Base-by-base conservation (phyloP, 2,797 vertebrate species). In the Chelmon rostratus region DNA sequence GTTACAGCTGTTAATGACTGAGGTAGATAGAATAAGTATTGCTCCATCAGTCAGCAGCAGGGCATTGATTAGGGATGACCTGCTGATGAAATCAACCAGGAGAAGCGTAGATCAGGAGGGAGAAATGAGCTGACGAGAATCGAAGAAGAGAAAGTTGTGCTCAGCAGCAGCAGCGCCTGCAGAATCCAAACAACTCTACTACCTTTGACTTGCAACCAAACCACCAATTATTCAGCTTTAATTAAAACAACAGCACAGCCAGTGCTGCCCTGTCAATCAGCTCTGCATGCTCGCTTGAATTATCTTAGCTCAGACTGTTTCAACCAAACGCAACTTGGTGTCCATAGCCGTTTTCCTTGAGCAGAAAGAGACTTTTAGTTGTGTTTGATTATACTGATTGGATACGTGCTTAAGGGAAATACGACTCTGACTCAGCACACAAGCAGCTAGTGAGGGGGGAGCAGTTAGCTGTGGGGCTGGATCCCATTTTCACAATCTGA, bases 191-290 rank as follows among this genome's bases (percentile, higher is more conserved):
- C 77, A 75, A 71, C 83, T 46, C 71, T 62, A n/a, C 53, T 72
- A 46, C 68, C 23, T 81, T 77, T 89, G 70, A 91, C 94, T 94
- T 93, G 88, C 74, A 85, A 58, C 63, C 84, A 79, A 69, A 80
- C 78, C 74, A 70, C 79, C 84, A 90, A 89, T 94, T 90, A 90
- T 83, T 89, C 73, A 58, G 72, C 86, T 87, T 91, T 93, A 93
- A 95, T 95, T 94, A 92, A 89, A 92, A 80, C 67, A 76, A 61
- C 54, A 74, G 64, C 70, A 73, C 68, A 62, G 80, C 65, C 74
- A 76, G 81, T 74, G 59, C 79, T 61, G 67, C 64, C 8, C 74
- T 65, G 83, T 90, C 85, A 73, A 73, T 92, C 86, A 79, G 74
- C 72, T 56, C 53, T 38, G 58, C 56, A 52, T 42, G 76, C 73